Base-by-base conservation (phyloP, 1,140 invertebrate species). In the Varroa destructor region DNA sequence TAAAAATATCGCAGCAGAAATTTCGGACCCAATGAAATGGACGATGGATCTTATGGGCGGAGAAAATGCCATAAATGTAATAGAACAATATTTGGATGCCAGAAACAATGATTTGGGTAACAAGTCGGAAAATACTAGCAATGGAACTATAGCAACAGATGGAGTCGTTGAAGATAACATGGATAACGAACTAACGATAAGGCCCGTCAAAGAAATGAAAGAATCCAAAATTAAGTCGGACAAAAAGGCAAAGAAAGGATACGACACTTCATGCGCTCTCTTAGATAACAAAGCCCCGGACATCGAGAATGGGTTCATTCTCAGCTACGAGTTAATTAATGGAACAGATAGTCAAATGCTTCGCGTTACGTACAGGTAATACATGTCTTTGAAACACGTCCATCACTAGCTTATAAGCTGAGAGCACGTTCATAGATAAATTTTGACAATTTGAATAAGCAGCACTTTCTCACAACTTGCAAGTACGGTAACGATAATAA, bases 241-340 rank as follows among this genome's bases (percentile, higher is more conserved):
- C 61, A 14, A 37, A 14, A 40, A 67, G 40, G 14, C 37, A n/a
- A 12, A 46, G 61, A 67, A 67, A 8, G 61, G 61, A 12, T 67
- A 43, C 37, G 61, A 67, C 37, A 46, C 40, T 10, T 67, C 61
- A 2, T 67, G 61, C 61, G 46, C 40, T 2, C 37, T 43, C 3
- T 37, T 43, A 37, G 2, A 14, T 3, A 46, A 40, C 40, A 40
- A 67, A 8, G 61, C 61, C 40, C 61, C 61, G 2, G 61, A 67
- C 2, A 67, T 67, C 61, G 37, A 67, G 46, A 67, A 67, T 8
- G 61, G 61, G 3, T 67, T 67, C 61, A 40, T 67, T 12, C 40
- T 67, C 61, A 67, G 61, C 36, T 67, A 67, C 37, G 61, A 67
- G 61, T 40, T 67, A 40, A 14, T 40, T 8, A 37, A 67, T 12